Conservation (phyloP, 2,113 vertebrate species). For the Cyprinus carpio region DNA sequence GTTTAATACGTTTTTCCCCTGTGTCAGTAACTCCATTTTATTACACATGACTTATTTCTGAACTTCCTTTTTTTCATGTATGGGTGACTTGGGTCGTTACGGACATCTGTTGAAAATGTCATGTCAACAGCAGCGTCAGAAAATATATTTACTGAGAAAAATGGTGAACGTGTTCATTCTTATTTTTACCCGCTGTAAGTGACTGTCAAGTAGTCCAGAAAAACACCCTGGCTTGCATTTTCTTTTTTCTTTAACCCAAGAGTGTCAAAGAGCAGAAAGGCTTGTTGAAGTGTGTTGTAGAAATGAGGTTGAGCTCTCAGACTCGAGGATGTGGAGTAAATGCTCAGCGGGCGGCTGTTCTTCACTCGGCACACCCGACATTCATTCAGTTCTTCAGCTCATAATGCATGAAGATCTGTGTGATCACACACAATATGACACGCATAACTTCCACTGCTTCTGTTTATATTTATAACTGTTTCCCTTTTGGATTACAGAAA, state of each 20-base stretch:
- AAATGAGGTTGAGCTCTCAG: no score
- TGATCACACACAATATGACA: not conserved
- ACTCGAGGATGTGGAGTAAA: not conserved
- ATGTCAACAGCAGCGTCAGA: no score
- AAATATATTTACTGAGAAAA: no score
- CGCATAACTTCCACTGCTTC: not conserved
- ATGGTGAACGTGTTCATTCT: no score
- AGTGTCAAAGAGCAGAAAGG: not conserved
- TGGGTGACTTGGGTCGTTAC: no score
- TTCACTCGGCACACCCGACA: constrained; percentile 2
- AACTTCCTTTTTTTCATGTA: no score
- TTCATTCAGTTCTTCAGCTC: not conserved
- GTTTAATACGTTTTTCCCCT: no score
- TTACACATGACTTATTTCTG: no score
- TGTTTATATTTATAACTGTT: constrained; percentile 10
- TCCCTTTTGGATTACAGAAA: constrained; percentile 60
- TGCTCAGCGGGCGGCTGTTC: not conserved
- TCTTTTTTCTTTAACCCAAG: not conserved
- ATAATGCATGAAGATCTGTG: constrained; percentile 25
- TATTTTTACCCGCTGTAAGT: no score
- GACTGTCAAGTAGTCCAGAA: constrained; percentile 9
- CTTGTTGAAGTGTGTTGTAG: constrained; percentile 1
- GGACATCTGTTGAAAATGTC: no score
- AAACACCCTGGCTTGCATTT: not conserved
- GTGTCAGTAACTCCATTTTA: no score